phyloP scores from a whole-genome alignment of 1,140 invertebrate species.

The Cardiocondyla obscurior region DNA sequence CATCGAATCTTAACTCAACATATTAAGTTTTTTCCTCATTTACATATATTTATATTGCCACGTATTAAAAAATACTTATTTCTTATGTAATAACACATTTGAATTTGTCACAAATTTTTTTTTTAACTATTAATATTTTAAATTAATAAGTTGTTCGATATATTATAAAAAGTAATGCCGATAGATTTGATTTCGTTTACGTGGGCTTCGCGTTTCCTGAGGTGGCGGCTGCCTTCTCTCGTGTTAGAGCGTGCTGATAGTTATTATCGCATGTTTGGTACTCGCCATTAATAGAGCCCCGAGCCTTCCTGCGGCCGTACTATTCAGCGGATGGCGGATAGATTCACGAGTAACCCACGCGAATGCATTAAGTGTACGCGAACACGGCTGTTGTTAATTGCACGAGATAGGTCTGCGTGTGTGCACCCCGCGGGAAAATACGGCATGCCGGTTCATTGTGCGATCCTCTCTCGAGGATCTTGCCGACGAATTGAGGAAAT shows the following conservation, averaged over 20 bases:
- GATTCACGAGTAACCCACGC: conserved; percentile 28
- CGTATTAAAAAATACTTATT: neutral
- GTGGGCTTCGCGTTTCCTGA: no score
- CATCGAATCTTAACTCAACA: neutral
- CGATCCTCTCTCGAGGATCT: neutral
- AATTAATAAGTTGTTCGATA: no score
- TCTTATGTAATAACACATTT: no score
- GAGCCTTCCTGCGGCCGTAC: conserved; percentile 7
- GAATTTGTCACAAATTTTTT: no score
- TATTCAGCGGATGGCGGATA: conserved; percentile 28
- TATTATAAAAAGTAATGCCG: no score
- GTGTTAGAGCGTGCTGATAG: neutral
- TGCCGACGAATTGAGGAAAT: neutral
- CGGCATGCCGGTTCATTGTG: conserved; percentile 26
- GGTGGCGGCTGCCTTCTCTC: neutral
- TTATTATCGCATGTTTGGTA: conserved; percentile 17
- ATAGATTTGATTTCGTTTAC: no score
- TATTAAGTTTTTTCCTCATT: neutral
- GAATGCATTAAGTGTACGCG: conserved; percentile 9
- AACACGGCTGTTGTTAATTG: conserved; percentile 39
- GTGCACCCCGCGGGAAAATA: conserved; percentile 27
- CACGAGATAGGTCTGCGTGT: conserved; percentile 20
- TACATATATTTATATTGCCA: neutral
- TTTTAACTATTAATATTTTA: no score
- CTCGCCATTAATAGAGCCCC: conserved; percentile 35